Percentiles rank a stretch among this genome's conserved stretches.
Conservation (phyloP, 92 coral and sea anemone genomes). For the Nematostella vectensis region DNA sequence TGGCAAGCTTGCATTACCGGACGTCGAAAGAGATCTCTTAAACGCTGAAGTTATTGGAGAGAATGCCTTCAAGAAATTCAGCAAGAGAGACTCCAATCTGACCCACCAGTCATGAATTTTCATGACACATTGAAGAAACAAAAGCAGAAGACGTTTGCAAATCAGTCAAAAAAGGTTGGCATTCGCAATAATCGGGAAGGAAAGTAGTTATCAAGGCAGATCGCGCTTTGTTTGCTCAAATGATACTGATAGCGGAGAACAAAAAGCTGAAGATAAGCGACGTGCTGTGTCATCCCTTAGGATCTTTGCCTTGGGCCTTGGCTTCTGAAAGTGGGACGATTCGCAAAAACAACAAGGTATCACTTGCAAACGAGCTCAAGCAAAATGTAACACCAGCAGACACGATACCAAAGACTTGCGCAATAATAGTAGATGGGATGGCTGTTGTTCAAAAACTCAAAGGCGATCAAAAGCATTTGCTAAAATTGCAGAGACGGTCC, state of each 20-base stretch:
- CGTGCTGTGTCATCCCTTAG: conserved; percentile 31
- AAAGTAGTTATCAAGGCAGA: conserved; percentile 45
- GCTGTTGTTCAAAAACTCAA: conserved; percentile 43
- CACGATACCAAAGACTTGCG: conserved; percentile 33
- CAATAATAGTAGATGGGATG: conserved; percentile 54
- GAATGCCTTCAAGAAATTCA: conserved; percentile 27
- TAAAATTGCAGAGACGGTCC: conserved; percentile 23
- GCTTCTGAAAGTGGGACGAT: conserved; percentile 23
- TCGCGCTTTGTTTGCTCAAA: conserved; percentile 38
- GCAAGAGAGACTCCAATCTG: conserved; percentile 26
- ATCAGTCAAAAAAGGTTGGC: conserved; percentile 16
- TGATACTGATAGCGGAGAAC: conserved; percentile 42
- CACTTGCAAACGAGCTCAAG: conserved; percentile 24
- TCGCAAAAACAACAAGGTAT: conserved; percentile 23
- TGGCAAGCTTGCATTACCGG: conserved; percentile 33
- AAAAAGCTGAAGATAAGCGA: conserved; percentile 28
- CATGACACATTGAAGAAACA: conserved; percentile 27
- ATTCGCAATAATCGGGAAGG: conserved; percentile 11
- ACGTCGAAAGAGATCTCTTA: conserved; percentile 27
- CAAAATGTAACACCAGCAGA: conserved; percentile 28
- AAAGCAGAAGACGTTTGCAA: conserved; percentile 27
- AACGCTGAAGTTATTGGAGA: conserved; percentile 26
- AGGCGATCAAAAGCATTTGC: conserved; percentile 33
- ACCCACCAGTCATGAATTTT: conserved; percentile 24
- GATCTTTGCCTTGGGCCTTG: conserved; percentile 28